Evolutionary conservation across 2,888 invertebrate genomes (phyloP).

Genomic region (Lithodes maja): DNA sequence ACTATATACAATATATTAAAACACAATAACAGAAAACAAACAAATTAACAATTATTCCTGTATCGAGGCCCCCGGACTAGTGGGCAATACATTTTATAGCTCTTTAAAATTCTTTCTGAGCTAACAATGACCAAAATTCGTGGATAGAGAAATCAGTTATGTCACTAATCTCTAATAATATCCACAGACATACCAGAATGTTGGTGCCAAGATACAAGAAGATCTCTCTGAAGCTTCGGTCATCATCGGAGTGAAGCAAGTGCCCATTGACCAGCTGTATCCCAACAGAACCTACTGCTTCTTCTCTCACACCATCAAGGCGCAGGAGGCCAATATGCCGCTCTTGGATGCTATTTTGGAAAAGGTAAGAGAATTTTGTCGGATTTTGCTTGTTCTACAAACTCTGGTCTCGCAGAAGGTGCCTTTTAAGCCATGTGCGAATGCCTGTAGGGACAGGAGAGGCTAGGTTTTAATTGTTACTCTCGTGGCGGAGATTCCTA

Average conservation of each 20-base stretch:
- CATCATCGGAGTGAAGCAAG: constrained; percentile 98
- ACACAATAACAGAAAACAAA: not conserved
- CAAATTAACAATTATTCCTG: not conserved
- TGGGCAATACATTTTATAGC: too few species aligned
- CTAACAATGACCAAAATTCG: too few species aligned
- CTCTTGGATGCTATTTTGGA: constrained; percentile 96
- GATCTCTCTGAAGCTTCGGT: constrained; percentile 97
- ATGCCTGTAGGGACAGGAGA: too few species aligned
- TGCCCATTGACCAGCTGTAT: constrained; percentile 92
- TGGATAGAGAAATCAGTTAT: too few species aligned
- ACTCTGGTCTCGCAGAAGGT: too few species aligned
- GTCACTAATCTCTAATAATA: too few species aligned
- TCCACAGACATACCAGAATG: constrained; percentile 87
- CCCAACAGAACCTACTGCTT: constrained; percentile 98
- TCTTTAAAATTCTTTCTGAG: too few species aligned
- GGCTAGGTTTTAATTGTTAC: too few species aligned
- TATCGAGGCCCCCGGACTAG: not conserved
- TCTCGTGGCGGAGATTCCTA: too few species aligned
- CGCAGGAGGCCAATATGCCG: constrained; percentile 98
- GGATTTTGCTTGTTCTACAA: too few species aligned
- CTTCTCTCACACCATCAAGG: constrained; percentile 98
- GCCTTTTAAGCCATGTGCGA: too few species aligned
- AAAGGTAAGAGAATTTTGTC: constrained; percentile 76
- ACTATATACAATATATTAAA: too few species aligned
- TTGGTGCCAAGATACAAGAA: constrained; percentile 95